Evolutionary conservation across 2,888 invertebrate genomes (phyloP), one percentile per base, ranked within the genome.

Genomic region (Eilema griseolum): DNA sequence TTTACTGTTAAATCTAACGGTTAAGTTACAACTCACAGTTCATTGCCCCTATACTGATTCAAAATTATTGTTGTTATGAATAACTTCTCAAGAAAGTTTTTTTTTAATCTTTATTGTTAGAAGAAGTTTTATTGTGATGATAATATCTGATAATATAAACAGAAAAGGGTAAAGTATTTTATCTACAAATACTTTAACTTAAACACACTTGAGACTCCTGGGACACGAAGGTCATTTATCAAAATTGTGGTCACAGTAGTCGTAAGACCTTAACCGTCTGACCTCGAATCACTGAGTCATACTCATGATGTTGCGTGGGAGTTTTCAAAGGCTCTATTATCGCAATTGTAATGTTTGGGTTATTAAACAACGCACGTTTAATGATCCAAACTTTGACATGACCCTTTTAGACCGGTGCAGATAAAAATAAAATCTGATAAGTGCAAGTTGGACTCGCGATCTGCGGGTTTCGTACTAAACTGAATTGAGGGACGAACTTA

Each of bases 281-380:
- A 72, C 72, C 72, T 72, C 69, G 46, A 69, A 41, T 31, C 31
- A 28, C 56, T 72, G 69, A 61, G 20, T 61, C 61, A 61, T 52
- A 71, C 31, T 71, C 67, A 71, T 46, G 67, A 57, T 46, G 3
- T 24, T 66, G 23, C 72, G 72, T 72, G 72, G 72, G 72, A 72
- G 31, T 69, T 66, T 72, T 62, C n/a, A 61, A 52, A 67, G 31
- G 28, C 57, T 14, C 33, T 28, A 59, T 31, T 37, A 64, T 65
- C 66, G 41, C 46, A 33, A 71, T 71, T 57, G 46, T 64, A 64
- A 65, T 68, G 33, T 68, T 67, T 66, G 20, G 23, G 26, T 61
- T 68, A 61, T 70, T 65, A 60, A 23, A 20, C 5, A 59, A 12
- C n/a, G 28, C 63, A 56, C 26, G 28, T 59, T 46, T 11, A 26